Evolutionary conservation across 2,113 vertebrate genomes (phyloP).

Genomic region (Syngnathus typhle): DNA sequence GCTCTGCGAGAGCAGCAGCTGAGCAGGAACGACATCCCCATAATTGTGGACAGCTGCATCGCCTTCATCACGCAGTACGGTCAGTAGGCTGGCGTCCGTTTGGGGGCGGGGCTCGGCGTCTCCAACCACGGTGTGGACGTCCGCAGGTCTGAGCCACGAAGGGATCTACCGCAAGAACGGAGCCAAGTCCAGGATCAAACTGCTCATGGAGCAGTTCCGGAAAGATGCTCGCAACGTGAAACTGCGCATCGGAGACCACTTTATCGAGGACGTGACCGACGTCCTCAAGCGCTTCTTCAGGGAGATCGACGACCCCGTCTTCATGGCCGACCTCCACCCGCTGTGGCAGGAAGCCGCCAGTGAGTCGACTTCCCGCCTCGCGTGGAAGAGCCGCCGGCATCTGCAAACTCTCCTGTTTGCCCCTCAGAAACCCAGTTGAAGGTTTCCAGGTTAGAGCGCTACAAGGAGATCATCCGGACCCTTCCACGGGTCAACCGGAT

Average conservation of each 20-base stretch:
- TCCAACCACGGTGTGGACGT: neutral
- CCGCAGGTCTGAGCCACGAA: conserved; percentile 84
- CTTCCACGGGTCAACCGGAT: conserved; percentile 86
- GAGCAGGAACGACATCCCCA: conserved; percentile 89
- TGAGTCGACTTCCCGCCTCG: conserved; percentile 51
- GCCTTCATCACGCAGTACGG: conserved; percentile 96
- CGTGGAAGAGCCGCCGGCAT: neutral
- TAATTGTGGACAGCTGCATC: conserved; percentile 95
- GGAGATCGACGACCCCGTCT: conserved; percentile 89
- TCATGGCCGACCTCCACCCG: conserved; percentile 83
- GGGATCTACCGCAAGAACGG: conserved; percentile 96
- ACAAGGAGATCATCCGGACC: conserved; percentile 85
- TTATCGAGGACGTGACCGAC: conserved; percentile 94
- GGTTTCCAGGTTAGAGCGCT: conserved; percentile 79
- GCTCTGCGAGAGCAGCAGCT: conserved; percentile 89
- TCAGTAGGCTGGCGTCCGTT: conserved; percentile 54
- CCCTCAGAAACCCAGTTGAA: conserved; percentile 74
- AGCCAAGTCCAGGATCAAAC: conserved; percentile 87
- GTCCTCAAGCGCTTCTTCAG: conserved; percentile 96
- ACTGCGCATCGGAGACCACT: conserved; percentile 89
- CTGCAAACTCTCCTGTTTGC: no score
- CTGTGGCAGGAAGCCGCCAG: conserved; percentile 91
- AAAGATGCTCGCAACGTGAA: conserved; percentile 91
- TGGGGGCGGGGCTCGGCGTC: neutral
- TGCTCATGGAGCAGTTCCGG: conserved; percentile 93